Base-by-base conservation (phyloP, 2,113 vertebrate genomes). In the Leucosticte australis region DNA sequence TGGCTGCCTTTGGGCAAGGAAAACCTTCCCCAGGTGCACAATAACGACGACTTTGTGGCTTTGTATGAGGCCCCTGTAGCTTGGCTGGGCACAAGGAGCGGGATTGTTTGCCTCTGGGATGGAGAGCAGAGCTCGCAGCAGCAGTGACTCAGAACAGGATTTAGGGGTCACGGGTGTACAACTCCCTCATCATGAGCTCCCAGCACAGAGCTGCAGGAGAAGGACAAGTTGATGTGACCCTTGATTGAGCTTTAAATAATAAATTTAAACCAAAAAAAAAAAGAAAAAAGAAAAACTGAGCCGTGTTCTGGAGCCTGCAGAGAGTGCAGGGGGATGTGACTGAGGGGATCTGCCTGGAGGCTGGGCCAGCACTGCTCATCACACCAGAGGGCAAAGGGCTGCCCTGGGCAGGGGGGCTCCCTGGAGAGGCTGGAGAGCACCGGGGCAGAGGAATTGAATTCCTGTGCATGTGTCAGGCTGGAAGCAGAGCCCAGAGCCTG, bases 131-230 rank as follows among this genome's bases (percentile, higher is more conserved):
- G 80, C 92, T 59, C 19, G 93, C 83, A 89, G 87, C 15, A 1
- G 95, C 84, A 89, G 81, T 82, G 92, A 96, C 84, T 96, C 93
- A 94, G 87, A 92, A n/a, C 69, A 89, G 90, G 95, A 95, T 95
- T 94, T 89, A 82, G 90, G 91, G 92, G 92, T 95, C 96, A 96
- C 10, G 84, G 89, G 81, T 82, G 84, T 78, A 1, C 35, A 91
- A 95, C 84, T 96, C 84, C 92, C 87, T 96, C 95, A 84, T 89
- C 92, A 87, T 84, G 78, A 96, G 90, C 95, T 96, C 84, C 74
- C 81, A 44, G 92, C 3, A 1, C 84, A 55, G 84, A 89, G 84
- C 87, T 68, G 49, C 33, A 1, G 74, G 47, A 18, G 70, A 62
- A 80, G 71, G 86, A 93, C 68, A 53, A 65, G 83, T 70, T 83